These are phyloP conservation scores for Pteromalus puparum DNA, from an alignment of 1,140 invertebrate species.

Conservation along the genomic window DNA sequence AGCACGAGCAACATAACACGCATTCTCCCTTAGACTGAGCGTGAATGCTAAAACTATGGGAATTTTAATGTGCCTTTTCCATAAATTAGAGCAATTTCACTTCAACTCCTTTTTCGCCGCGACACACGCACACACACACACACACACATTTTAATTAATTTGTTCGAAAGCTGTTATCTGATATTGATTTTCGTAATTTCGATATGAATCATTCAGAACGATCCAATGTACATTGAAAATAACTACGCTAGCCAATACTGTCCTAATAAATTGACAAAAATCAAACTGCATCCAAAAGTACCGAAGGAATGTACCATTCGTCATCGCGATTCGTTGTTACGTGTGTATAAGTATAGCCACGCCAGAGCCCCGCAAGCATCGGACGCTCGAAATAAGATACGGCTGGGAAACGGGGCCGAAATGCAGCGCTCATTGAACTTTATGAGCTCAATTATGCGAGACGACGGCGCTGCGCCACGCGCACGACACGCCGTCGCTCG, in stretches of 20 bases:
- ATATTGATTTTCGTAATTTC: too few relatives aligned
- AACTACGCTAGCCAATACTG: too few relatives aligned
- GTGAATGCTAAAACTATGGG: constrained; percentile 1
- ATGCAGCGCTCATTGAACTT: constrained; percentile 18
- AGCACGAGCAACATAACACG: constrained; percentile 14
- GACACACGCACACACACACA: too few relatives aligned
- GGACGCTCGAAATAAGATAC: constrained; percentile 15
- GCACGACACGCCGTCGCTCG: constrained; percentile 18
- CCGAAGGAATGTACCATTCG: neutral
- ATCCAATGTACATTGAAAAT: too few relatives aligned
- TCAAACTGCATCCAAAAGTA: too few relatives aligned
- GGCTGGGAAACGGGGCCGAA: constrained; percentile 20
- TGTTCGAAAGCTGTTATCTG: too few relatives aligned
- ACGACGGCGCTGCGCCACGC: neutral
- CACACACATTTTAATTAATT: too few relatives aligned
- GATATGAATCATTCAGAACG: too few relatives aligned
- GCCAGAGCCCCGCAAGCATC: neutral
- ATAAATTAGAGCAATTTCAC: neutral
- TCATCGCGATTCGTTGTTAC: neutral
- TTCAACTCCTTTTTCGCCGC: neutral
- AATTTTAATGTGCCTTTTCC: constrained; percentile 15
- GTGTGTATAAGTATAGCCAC: too few relatives aligned
- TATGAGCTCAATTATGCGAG: constrained; percentile 33
- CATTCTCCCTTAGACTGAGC: neutral
- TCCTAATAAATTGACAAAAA: too few relatives aligned